Percentiles rank a stretch among this genome's conserved stretches.
These are phyloP conservation scores for Autographa gamma DNA, from an alignment of 2,888 invertebrate species.

Conservation along the genomic window DNA sequence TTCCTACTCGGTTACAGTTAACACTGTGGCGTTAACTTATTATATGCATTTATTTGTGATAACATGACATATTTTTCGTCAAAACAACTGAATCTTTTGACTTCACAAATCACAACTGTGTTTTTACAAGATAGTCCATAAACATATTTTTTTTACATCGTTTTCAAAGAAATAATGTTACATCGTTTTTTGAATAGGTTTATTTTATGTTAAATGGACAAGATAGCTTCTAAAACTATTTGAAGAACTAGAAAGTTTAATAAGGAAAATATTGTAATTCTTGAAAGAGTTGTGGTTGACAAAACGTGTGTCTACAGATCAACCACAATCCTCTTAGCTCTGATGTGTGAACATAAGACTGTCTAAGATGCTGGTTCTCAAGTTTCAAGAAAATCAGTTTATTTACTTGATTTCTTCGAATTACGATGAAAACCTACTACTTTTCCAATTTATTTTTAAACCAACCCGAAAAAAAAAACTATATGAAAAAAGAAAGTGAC, in stretches of 20 bases:
- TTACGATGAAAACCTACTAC: neutral
- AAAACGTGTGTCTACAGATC: neutral
- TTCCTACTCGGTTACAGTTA: too few relatives aligned
- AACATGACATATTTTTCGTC: too few relatives aligned
- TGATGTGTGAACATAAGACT: neutral
- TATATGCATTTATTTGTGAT: too few relatives aligned
- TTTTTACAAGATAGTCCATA: too few relatives aligned
- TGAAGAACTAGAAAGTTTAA: neutral
- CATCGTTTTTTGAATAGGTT: neutral
- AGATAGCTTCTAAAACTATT: neutral
- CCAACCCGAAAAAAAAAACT: too few relatives aligned
- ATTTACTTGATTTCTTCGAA: neutral
- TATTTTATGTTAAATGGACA: neutral
- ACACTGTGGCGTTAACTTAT: too few relatives aligned
- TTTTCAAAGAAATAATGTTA: too few relatives aligned
- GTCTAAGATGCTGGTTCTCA: neutral
- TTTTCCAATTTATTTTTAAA: neutral
- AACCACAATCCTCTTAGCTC: neutral
- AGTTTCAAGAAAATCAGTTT: neutral
- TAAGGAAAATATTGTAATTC: neutral
- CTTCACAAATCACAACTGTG: too few relatives aligned
- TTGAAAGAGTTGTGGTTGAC: slow-evolving; percentile 1
- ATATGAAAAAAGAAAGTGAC: too few relatives aligned
- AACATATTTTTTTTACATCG: too few relatives aligned
- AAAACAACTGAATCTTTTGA: too few relatives aligned